Percentiles rank a stretch among this genome's conserved stretches.
Conservation (phyloP, 2,797 vertebrate species). For the Rhodeus uyekii region DNA sequence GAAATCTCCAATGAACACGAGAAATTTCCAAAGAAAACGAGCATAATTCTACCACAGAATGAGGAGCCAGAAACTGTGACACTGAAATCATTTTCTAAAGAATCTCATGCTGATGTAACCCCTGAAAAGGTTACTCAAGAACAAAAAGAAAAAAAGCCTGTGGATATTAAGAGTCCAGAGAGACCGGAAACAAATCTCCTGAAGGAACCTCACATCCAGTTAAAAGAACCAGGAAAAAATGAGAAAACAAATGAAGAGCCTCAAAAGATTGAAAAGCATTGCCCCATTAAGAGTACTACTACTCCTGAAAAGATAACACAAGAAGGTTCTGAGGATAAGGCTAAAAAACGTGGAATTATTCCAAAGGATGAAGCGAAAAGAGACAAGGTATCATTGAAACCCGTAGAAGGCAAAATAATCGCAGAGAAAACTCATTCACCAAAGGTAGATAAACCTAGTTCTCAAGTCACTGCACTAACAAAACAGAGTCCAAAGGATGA, state of each 20-base stretch:
- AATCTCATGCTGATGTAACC: constrained; percentile 53
- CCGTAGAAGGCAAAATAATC: constrained; percentile 42
- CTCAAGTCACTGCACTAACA: neutral
- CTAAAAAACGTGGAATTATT: constrained; percentile 45
- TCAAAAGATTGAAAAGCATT: constrained; percentile 40
- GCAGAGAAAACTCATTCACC: constrained; percentile 55
- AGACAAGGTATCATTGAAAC: constrained; percentile 53
- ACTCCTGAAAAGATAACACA: constrained; percentile 47
- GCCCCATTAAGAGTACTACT: constrained; percentile 44
- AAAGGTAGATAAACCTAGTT: constrained; percentile 46
- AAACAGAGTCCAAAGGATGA: constrained; percentile 50
- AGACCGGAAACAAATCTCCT: constrained; percentile 19
- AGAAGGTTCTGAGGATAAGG: constrained; percentile 48
- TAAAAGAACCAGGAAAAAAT: constrained; percentile 41
- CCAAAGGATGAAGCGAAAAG: constrained; percentile 48
- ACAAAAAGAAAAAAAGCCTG: constrained; percentile 46
- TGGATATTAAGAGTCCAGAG: constrained; percentile 47
- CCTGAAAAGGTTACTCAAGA: constrained; percentile 24
- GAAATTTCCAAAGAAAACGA: constrained; percentile 53
- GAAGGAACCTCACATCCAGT: constrained; percentile 36
- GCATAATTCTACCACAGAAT: constrained; percentile 50
- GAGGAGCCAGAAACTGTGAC: constrained; percentile 56
- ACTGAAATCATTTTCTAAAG: constrained; percentile 53
- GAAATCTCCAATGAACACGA: constrained; percentile 43
- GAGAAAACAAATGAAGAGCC: constrained; percentile 40